Conservation (phyloP, 2,113 vertebrate species). For the Lasiurus cinereus region DNA sequence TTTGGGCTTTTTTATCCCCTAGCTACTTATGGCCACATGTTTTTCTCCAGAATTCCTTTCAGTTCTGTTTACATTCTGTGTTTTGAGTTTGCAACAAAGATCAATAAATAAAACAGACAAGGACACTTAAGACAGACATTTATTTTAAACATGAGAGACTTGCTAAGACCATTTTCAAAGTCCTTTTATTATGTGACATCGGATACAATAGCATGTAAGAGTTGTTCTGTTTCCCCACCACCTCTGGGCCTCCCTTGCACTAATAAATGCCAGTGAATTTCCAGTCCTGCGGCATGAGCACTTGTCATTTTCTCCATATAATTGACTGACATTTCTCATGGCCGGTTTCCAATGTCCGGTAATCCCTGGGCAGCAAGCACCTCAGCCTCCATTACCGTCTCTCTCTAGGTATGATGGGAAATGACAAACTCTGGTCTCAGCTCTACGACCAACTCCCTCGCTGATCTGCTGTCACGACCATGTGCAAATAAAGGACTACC, state of each 20-base stretch:
- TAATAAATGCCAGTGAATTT: background rate
- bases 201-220: too few relatives aligned
- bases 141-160: background rate
- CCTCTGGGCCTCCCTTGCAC: background rate
- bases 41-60: background rate
- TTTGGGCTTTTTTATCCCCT: background rate
- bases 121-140: background rate
- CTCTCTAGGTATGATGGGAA: rapidly evolving
- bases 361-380: too few relatives aligned
- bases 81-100: background rate
- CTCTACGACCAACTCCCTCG: rapidly evolving
- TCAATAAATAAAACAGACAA: background rate
- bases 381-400: background rate
- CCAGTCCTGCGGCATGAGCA: rapidly evolving
- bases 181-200: background rate
- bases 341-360: too few relatives aligned
- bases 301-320: rapidly evolving
- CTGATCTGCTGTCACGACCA: rapidly evolving
- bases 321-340: background rate
- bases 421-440: background rate
- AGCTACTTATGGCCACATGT: background rate
- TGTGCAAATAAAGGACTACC: too few relatives aligned
- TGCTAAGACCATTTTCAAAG: background rate
- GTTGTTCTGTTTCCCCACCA: background rate
- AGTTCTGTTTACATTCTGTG: background rate